Percentiles rank a stretch among this genome's conserved stretches.
Conservation (phyloP, 2,113 vertebrate species). For the Micromys minutus region DNA sequence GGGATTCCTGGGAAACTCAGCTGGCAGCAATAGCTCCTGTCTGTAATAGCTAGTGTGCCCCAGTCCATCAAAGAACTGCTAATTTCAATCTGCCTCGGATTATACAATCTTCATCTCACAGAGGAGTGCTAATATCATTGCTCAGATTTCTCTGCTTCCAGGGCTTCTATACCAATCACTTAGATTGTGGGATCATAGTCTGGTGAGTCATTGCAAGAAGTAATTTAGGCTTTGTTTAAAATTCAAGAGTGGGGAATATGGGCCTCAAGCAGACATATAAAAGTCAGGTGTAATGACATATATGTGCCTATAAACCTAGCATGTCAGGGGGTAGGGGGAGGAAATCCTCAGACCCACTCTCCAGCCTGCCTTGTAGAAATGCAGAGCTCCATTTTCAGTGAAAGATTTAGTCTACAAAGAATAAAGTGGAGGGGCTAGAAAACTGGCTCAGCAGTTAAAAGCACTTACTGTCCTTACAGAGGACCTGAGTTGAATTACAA, state of each 20-base stretch:
- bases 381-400: not conserved
- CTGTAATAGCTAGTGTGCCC: not conserved
- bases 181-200: too few relatives aligned
- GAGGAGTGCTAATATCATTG: not conserved
- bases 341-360: not conserved
- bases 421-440: not conserved
- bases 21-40: not conserved
- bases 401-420: not conserved
- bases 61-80: not conserved
- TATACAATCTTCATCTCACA: not conserved
- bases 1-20: not conserved
- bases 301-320: not conserved
- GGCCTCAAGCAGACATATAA: not conserved
- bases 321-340: not conserved
- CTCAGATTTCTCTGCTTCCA: not conserved
- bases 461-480: too few relatives aligned
- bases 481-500: not conserved
- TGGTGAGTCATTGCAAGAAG: not conserved
- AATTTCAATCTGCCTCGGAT: not conserved
- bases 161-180: not conserved
- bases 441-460: not conserved
- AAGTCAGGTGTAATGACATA: not conserved
- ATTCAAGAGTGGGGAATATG: not conserved
- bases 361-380: not conserved
- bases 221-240: not conserved